A percentile compares a stretch with the other conserved stretches of the same genome.
phyloP scores from a whole-genome alignment of 2,113 vertebrate species.

The Prunella himalayana region DNA sequence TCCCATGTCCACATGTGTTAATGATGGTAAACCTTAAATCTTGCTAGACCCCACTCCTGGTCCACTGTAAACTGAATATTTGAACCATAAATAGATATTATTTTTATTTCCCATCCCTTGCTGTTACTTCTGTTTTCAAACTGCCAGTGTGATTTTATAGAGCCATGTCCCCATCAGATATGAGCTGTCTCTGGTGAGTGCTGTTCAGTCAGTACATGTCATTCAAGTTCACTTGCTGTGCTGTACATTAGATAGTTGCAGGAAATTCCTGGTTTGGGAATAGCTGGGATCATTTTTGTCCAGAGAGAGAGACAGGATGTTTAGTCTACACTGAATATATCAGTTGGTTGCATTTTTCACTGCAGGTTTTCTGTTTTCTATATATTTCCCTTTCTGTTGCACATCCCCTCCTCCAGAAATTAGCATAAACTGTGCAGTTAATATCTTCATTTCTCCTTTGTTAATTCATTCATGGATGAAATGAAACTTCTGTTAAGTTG shows the following conservation, averaged over 20 bases:
- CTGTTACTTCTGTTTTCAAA: not conserved
- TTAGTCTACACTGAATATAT: not conserved
- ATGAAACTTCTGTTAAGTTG: not conserved
- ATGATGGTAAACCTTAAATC: not conserved
- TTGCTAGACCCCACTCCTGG: not conserved
- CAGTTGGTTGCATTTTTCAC: not conserved
- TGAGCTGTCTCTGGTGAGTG: not conserved
- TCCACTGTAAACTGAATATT: not conserved
- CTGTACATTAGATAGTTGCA: not conserved
- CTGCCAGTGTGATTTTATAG: not conserved
- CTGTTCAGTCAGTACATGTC: not conserved
- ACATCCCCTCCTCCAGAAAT: not conserved
- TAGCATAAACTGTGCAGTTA: not conserved
- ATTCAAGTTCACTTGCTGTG: not conserved
- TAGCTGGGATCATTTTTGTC: not conserved
- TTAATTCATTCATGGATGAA: not conserved
- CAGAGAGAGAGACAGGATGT: not conserved
- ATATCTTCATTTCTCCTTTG: not conserved
- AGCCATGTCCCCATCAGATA: rapidly evolving
- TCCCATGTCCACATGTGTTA: not conserved
- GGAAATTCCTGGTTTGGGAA: not conserved
- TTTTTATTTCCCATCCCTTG: not conserved
- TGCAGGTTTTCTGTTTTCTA: not conserved
- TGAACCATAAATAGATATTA: not conserved
- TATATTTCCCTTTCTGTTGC: not conserved